Evolutionary conservation across 2,113 vertebrate species (phyloP).

Genomic region (Cyprinodon variegatus): DNA sequence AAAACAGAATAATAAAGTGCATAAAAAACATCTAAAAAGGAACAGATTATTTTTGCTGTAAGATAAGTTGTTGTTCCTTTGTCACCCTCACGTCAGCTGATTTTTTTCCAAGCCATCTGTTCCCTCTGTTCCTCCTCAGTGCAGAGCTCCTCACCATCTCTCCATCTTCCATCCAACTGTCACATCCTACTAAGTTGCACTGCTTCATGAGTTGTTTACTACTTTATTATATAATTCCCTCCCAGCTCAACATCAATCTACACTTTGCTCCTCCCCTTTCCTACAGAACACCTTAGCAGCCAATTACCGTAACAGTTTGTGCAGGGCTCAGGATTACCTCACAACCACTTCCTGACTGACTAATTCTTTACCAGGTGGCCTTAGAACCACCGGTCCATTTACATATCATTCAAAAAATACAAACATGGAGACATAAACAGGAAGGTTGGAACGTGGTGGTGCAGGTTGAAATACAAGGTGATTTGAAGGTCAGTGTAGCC

Average conservation of each 20-base stretch:
- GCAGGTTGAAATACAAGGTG: conserved; percentile 36
- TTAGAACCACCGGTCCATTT: conserved; percentile 51
- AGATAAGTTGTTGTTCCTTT: conserved; percentile 55
- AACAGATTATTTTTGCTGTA: conserved; percentile 47
- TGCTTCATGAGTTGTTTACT: conserved; percentile 1
- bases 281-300: conserved; percentile 28
- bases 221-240: conserved; percentile 4
- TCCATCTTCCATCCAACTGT: conserved; percentile 18
- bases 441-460: conserved; percentile 22
- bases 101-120: conserved; percentile 54
- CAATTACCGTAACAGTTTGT: conserved; percentile 67
- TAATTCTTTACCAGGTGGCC: conserved; percentile 37
- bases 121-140: conserved; percentile 40
- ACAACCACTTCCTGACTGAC: conserved; percentile 1
- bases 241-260: conserved; percentile 8
- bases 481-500: conserved; percentile 70
- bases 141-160: conserved; percentile 14
- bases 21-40: conserved; percentile 30
- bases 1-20: conserved; percentile 3
- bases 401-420: conserved; percentile 26
- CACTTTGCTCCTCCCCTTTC: conserved; percentile 28
- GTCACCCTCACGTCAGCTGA: conserved; percentile 52
- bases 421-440: conserved; percentile 20
- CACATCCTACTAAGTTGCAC: conserved; percentile 30
- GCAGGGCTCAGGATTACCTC: conserved; percentile 29